A percentile compares a stretch with the other conserved stretches of the same genome.
phyloP scores from a whole-genome alignment of 2,113 vertebrate genomes.

The Labeo catla region DNA sequence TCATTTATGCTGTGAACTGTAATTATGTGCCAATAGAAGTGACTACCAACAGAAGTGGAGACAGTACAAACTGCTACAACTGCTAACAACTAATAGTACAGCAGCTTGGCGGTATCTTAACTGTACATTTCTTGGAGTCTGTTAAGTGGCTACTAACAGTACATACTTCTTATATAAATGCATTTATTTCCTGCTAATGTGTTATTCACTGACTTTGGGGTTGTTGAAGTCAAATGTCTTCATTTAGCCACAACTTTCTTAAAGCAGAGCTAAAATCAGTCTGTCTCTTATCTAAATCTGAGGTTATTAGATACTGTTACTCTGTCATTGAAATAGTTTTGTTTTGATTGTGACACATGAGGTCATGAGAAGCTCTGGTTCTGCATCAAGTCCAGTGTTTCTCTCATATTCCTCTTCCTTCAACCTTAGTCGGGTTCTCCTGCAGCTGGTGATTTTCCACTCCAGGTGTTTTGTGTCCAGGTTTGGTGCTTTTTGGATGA shows the following conservation, averaged over 20 bases:
- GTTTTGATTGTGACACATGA: too few species aligned
- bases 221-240: neutral
- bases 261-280: neutral
- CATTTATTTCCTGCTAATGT: neutral
- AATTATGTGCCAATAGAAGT: too few species aligned
- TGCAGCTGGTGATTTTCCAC: slow-evolving; percentile 25
- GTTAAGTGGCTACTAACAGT: neutral
- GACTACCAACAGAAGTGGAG: neutral
- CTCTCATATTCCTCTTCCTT: neutral
- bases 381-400: too few species aligned
- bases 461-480: slow-evolving; percentile 29
- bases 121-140: neutral
- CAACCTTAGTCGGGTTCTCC: neutral
- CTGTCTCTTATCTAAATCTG: too few species aligned
- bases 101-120: neutral
- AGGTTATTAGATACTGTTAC: too few species aligned
- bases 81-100: neutral
- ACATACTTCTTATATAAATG: neutral
- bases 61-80: neutral
- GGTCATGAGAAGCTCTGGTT: too few species aligned
- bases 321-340: too few species aligned
- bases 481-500: slow-evolving; percentile 7
- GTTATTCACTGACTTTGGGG: neutral
- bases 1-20: too few species aligned
- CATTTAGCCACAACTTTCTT: neutral